These are phyloP conservation scores for Choloepus didactylus DNA, from an alignment of 2,797 vertebrate species.

Conservation along the genomic window DNA sequence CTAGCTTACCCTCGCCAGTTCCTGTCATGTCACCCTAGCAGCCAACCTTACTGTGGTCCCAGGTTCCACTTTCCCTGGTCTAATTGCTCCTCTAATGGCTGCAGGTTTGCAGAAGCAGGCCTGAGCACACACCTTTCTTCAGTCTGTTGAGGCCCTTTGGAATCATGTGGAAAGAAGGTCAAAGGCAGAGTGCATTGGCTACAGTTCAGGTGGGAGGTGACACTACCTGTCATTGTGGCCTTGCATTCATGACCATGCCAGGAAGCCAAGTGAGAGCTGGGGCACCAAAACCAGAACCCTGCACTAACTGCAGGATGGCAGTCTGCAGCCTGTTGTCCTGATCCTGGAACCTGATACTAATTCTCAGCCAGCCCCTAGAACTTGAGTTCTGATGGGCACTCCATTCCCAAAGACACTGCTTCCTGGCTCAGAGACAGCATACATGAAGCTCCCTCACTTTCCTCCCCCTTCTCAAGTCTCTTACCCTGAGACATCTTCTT, in stretches of 20 bases:
- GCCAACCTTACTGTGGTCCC: background rate
- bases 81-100: background rate
- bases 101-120: background rate
- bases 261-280: constrained; percentile 23
- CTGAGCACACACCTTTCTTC: background rate
- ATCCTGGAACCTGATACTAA: background rate
- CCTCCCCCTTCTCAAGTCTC: background rate
- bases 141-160: background rate
- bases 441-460: background rate
- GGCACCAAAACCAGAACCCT: background rate
- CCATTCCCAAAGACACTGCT: background rate
- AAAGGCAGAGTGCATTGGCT: background rate
- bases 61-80: background rate
- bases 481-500: background rate
- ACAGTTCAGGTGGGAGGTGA: background rate
- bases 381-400: background rate
- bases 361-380: background rate
- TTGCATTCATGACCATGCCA: background rate
- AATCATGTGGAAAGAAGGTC: background rate
- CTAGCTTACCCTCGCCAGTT: background rate
- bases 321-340: background rate
- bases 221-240: background rate
- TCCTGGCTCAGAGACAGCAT: background rate
- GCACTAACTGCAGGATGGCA: background rate
- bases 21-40: background rate